Evolutionary conservation across 2,113 vertebrate species (phyloP).

Genomic region (Sinocyclocheilus grahami): DNA sequence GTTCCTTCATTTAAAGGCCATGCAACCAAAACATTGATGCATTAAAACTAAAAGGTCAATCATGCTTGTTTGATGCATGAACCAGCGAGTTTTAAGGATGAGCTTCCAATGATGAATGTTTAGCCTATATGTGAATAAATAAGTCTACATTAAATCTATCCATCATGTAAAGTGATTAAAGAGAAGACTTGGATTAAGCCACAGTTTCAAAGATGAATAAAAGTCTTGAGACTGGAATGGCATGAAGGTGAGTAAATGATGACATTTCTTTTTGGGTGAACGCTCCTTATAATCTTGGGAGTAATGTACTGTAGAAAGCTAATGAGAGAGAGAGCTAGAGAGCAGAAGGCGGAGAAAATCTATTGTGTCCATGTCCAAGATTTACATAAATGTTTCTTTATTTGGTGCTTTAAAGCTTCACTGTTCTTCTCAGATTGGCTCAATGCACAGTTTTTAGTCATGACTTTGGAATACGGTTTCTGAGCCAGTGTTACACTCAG

Average conservation of each 20-base stretch:
- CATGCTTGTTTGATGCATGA: neutral
- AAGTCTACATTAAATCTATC: neutral
- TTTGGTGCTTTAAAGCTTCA: neutral
- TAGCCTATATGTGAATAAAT: neutral
- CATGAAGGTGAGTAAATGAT: neutral
- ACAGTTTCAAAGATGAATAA: neutral
- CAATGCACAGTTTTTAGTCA: constrained; percentile 19
- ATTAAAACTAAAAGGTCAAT: neutral
- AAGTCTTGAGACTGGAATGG: neutral
- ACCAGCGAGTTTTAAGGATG: neutral
- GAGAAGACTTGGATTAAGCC: neutral
- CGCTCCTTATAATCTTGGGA: neutral
- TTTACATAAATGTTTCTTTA: constrained; percentile 18
- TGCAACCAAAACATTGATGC: neutral
- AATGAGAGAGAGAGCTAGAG: neutral
- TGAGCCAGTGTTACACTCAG: constrained; percentile 2
- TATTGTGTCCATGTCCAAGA: neutral
- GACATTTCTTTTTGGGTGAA: neutral
- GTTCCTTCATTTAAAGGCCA: neutral
- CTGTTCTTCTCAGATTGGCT: constrained; percentile 2
- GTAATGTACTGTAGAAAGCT: neutral
- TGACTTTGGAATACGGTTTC: neutral
- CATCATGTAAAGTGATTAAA: neutral
- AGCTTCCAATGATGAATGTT: neutral
- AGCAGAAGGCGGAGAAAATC: neutral